Evolutionary conservation across 2,888 invertebrate genomes (phyloP), one percentile per base, ranked within the genome.

Genomic region (Eupithecia vulgata): DNA sequence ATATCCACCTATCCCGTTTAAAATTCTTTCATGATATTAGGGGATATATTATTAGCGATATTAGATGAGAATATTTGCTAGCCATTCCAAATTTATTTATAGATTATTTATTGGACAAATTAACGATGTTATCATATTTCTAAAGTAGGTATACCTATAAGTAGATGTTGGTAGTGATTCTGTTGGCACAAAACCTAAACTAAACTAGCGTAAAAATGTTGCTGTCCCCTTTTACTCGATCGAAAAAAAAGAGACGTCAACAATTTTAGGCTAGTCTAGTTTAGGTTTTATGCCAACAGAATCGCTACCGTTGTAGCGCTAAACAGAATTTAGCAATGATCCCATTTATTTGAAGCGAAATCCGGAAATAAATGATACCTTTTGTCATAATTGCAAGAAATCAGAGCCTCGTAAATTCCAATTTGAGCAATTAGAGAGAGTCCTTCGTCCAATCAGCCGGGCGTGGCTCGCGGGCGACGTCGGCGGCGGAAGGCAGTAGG

Each of bases 391-490:
- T 87, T 90, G 78, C 75, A 75, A 72, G 74, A 78, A 80, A 78
- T 80, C 77, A 77, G 78, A 80, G 73, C 85, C 76, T 86, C 85
- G 86, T 85, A 87, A 83, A 89, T 90, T 90, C 87, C 86, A 89
- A 90, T 89, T 90, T 89, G 85, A 84, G 88, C 90, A 92, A 92
- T 92, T 92, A 91, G 90, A 89, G 90, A 88, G 87, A 90, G 88
- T 91, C 92, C 91, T 93, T 92, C 93, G 90, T 88, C 87, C 89
- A 91, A 92, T 94, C 90, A 92, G 91, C 84, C 76, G 72, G 79
- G 75, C 78, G 75, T 74, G 70, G 81, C 81, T 75, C 77, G 76
- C 72, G n/a, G 21, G 75, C 72, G 42, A 78, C 79, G 35, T 48
- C 40, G 37, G 61, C 64, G 67, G 64, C 48, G 66, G 70, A 48